Conservation (phyloP, 2,888 invertebrate genomes). For the Therioaphis trifolii region DNA sequence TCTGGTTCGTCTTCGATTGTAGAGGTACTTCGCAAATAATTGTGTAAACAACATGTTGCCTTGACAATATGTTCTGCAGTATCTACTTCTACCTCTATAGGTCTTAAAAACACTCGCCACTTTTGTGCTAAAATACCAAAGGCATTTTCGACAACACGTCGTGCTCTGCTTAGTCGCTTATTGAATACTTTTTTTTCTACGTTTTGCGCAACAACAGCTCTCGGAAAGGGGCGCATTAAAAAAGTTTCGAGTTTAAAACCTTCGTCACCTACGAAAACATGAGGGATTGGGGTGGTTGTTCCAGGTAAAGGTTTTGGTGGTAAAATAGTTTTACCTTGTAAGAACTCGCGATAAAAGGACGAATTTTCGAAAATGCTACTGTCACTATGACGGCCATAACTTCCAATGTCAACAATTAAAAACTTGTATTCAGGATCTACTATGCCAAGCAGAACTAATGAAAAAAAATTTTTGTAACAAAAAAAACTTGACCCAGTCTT, state of each 20-base stretch:
- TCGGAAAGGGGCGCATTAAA: constrained; percentile 65
- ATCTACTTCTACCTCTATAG: constrained; percentile 19
- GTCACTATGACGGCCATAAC: constrained; percentile 63
- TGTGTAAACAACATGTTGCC: constrained; percentile 18
- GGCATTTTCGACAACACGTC: constrained; percentile 30
- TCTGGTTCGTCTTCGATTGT: constrained; percentile 4
- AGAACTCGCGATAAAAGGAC: constrained; percentile 64
- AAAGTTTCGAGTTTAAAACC: constrained; percentile 65
- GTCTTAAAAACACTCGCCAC: neutral
- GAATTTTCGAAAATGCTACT: constrained; percentile 64
- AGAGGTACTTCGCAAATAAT: constrained; percentile 28
- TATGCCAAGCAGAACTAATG: constrained; percentile 62
- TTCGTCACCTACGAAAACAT: constrained; percentile 66
- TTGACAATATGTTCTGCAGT: constrained; percentile 35
- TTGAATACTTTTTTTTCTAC: constrained; percentile 45
- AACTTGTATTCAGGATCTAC: constrained; percentile 64
- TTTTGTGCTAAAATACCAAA: constrained; percentile 20
- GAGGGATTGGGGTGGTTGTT: constrained; percentile 64
- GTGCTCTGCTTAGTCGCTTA: constrained; percentile 26
- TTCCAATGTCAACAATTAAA: too few species aligned
- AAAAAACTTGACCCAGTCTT: constrained; percentile 62
- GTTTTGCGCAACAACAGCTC: constrained; percentile 20
- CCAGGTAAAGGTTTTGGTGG: constrained; percentile 65
- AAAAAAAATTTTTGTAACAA: constrained; percentile 63
- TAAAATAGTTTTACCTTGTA: constrained; percentile 63